Percentiles rank a stretch among this genome's conserved stretches.
Evolutionary conservation across 2,797 vertebrate species (phyloP).

Genomic region (Kryptolebias ocellatus): DNA sequence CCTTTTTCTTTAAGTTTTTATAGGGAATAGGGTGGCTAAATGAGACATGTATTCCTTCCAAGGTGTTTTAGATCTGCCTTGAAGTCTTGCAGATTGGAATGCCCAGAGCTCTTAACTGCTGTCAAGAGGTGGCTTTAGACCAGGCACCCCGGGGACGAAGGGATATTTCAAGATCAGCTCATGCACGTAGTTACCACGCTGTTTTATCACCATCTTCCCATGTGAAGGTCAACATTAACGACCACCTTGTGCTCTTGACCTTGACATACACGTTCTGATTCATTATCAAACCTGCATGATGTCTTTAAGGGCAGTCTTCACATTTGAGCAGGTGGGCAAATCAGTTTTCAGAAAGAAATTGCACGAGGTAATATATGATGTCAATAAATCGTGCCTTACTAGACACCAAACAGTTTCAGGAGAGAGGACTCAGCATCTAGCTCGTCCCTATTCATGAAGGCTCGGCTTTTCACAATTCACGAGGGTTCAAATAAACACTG

Average conservation of each 20-base stretch:
- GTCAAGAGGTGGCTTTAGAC: constrained; percentile 2
- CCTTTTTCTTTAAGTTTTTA: not conserved
- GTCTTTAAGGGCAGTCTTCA: constrained; percentile 13
- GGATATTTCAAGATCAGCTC: constrained; percentile 20
- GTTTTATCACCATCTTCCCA: constrained; percentile 3
- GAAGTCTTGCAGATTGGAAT: constrained; percentile 2
- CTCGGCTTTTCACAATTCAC: not conserved
- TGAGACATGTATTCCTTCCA: constrained; percentile 5
- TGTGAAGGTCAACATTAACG: constrained; percentile 20
- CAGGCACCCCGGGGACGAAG: constrained; percentile 6
- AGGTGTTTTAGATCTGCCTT: not conserved
- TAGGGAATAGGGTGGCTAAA: not conserved
- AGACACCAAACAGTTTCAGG: not conserved
- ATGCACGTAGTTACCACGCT: constrained; percentile 3
- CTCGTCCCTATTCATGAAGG: not conserved
- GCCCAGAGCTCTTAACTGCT: not conserved
- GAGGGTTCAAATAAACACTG: constrained; percentile 15
- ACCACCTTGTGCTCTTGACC: constrained; percentile 18
- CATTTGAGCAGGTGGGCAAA: not conserved
- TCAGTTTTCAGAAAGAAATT: constrained; percentile 21
- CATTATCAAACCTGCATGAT: constrained; percentile 21
- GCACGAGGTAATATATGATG: not conserved
- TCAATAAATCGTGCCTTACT: constrained; percentile 14
- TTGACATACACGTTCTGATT: constrained; percentile 28
- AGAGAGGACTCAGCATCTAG: not conserved